These are phyloP conservation scores for Drosophila auraria DNA, from an alignment of 1,140 invertebrate species.

Conservation along the genomic window DNA sequence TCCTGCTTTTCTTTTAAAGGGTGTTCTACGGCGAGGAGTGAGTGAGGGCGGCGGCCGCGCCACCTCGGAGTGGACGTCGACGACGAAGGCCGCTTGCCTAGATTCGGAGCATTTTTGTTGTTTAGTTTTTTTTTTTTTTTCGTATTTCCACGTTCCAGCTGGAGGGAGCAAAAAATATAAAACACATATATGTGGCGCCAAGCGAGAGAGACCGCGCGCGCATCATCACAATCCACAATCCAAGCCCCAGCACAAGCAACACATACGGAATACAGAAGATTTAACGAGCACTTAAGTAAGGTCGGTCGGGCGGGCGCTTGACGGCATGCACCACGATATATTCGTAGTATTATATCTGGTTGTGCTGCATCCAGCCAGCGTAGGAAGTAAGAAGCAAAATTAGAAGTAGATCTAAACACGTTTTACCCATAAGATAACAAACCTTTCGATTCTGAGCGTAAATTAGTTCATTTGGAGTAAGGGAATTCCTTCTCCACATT, in stretches of 20 bases:
- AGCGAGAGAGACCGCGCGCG: neutral
- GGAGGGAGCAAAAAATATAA: neutral
- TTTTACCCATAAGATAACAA: slow-evolving; percentile 2
- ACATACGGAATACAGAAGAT: slow-evolving; percentile 8
- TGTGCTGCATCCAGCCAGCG: slow-evolving; percentile 28
- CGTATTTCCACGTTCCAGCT: neutral
- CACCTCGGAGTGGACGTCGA: slow-evolving; percentile 4
- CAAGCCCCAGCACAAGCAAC: neutral
- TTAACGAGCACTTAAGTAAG: slow-evolving; percentile 22
- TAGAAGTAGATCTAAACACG: slow-evolving; percentile 17
- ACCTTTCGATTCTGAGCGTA: neutral
- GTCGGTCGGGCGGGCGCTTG: neutral
- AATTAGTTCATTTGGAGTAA: neutral
- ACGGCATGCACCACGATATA: slow-evolving; percentile 28
- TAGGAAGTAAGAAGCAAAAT: slow-evolving; percentile 17
- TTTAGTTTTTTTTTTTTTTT: neutral
- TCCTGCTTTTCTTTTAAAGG: slow-evolving; percentile 17
- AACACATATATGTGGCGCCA: neutral
- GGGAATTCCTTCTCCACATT: neutral
- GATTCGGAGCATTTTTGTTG: neutral
- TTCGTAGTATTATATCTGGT: slow-evolving; percentile 36
- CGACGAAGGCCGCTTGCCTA: slow-evolving; percentile 8
- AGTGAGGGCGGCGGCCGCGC: slow-evolving; percentile 23
- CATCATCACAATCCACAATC: slow-evolving; percentile 17
- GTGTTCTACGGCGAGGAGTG: slow-evolving; percentile 71